Evolutionary conservation across 2,113 vertebrate genomes (phyloP), one percentile per base, ranked within the genome.

Genomic region (Podiceps cristatus): DNA sequence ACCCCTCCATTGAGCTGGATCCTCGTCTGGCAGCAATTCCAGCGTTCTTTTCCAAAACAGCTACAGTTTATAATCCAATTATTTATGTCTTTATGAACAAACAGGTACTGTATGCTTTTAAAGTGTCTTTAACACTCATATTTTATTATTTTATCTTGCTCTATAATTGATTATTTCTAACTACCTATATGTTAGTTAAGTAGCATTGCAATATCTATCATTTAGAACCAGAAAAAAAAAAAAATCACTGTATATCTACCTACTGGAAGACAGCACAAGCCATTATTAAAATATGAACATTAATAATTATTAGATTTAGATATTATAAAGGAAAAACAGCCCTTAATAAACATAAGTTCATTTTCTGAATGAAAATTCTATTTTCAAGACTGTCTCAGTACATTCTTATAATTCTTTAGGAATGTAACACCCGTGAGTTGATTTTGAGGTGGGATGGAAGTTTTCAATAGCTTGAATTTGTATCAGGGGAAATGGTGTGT

Each of bases 31-130:
- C 99, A 47, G 98, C 99, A 87, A 97, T 99, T 60, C 99, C 99
- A 1, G 98, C 99, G 68, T 99, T 99, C 96, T 99, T 99, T 90
- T 98, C 99, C 80, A 99, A 99, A 97, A 99, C 99, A 12, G 98
- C 99, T 19, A 98, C 99, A 2, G 98, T 99, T 88, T 99, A 99
- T 95, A 99, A 99, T 93, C 99, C 99, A 18, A 53, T 99, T 94
- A 99, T 99, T 97, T 99, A 99, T 60, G 99, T 99, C 93, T 99
- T 99, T 91, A 99, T 99, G 99, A 99, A 99, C 98, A 99, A 99
- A 92, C 98, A 99, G 99, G 99, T 99, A 98, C 37, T 17, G 53
- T 89, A 78, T 82, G 50, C n/a, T 95, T 35, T 92, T 40, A 56
- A 12, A 86, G 7, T 79, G 27, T 75, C 35, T 72, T 45, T 69